These are phyloP conservation scores for Brachyptera risi DNA, from an alignment of 2,888 invertebrate genomes.

Conservation along the genomic window DNA sequence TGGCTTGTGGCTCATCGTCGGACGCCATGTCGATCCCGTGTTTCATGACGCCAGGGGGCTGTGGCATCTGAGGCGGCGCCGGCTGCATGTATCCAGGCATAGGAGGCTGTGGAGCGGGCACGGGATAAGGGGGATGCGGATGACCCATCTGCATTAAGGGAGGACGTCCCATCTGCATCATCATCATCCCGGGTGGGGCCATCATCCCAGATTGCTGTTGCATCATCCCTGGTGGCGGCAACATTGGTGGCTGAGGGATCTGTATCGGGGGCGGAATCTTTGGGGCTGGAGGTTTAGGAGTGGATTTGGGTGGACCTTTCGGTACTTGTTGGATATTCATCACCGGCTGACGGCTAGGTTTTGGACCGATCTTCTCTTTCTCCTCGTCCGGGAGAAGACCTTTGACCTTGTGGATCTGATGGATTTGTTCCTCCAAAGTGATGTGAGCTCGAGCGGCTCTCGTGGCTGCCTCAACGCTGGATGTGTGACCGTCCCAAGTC, in stretches of 20 bases:
- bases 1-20: constrained; percentile 82
- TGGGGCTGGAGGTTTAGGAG: constrained; percentile 30
- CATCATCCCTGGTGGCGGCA: constrained; percentile 41
- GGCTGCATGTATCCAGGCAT: constrained; percentile 46
- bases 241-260: constrained; percentile 46
- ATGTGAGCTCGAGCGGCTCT: constrained; percentile 92
- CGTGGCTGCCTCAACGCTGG: constrained; percentile 93
- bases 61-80: constrained; percentile 42
- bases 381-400: constrained; percentile 92
- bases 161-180: constrained; percentile 57
- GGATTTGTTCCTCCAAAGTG: constrained; percentile 94
- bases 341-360: constrained; percentile 48
- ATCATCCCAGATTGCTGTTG: constrained; percentile 49
- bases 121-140: constrained; percentile 31
- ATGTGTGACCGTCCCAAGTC: constrained; percentile 98
- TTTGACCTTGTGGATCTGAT: constrained; percentile 95
- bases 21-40: constrained; percentile 45
- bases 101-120: constrained; percentile 40
- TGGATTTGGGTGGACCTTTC: constrained; percentile 31
- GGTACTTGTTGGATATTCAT: neutral
- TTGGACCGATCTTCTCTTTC: constrained; percentile 95
- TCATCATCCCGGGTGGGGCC: constrained; percentile 56
- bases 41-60: constrained; percentile 48
- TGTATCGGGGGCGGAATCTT: constrained; percentile 48
- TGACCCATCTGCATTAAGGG: constrained; percentile 47